Evolutionary conservation across 2,113 vertebrate species (phyloP).

Genomic region (Halichoeres trimaculatus): DNA sequence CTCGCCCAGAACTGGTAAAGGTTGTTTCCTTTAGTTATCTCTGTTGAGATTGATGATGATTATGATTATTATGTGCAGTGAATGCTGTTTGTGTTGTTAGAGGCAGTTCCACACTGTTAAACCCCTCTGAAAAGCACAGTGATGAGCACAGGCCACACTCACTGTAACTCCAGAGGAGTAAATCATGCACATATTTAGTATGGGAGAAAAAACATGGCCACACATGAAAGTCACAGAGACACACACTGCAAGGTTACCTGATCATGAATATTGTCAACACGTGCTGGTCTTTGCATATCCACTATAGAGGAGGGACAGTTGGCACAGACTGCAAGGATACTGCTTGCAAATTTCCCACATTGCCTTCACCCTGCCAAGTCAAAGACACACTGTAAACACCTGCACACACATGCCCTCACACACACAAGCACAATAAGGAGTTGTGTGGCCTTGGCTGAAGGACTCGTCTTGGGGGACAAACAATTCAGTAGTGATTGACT

Average conservation of each 20-base stretch:
- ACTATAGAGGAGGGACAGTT: constrained; percentile 44
- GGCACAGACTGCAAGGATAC: constrained; percentile 57
- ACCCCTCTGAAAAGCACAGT: constrained; percentile 46
- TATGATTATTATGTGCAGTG: not conserved
- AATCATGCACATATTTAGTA: constrained; percentile 26
- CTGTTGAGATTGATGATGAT: constrained; percentile 27
- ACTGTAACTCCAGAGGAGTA: not conserved
- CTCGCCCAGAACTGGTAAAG: not conserved
- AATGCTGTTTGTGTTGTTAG: constrained; percentile 15
- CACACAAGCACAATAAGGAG: constrained; percentile 21
- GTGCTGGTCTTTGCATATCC: constrained; percentile 29
- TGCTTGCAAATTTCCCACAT: constrained; percentile 50
- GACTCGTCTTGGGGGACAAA: constrained; percentile 41
- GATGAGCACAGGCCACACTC: constrained; percentile 17
- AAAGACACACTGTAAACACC: constrained; percentile 57
- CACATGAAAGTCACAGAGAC: constrained; percentile 6
- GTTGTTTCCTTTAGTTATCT: not conserved
- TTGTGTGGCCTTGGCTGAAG: constrained; percentile 33
- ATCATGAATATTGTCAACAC: constrained; percentile 31
- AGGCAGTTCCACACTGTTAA: constrained; percentile 40
- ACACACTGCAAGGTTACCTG: constrained; percentile 57
- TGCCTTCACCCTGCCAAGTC: constrained; percentile 57
- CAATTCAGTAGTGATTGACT: constrained; percentile 34
- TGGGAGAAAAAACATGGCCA: not conserved
- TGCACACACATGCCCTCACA: constrained; percentile 32